A percentile compares a stretch with the other conserved stretches of the same genome.
phyloP scores from a whole-genome alignment of 2,113 vertebrate genomes.

The Lepus timidus region DNA sequence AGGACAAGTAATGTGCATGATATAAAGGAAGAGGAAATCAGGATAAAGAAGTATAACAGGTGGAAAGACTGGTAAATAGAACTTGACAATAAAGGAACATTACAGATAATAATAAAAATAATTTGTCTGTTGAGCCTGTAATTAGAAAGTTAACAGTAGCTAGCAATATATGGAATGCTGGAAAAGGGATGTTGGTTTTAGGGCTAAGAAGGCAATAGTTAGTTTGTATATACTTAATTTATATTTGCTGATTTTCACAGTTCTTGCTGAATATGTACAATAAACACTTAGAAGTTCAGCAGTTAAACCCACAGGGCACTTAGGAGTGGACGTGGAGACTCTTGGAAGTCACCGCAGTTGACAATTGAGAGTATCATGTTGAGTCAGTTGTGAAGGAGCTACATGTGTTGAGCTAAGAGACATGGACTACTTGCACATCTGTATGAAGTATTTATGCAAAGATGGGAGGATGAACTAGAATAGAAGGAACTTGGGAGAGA shows the following conservation, averaged over 20 bases:
- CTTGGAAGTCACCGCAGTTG: background rate
- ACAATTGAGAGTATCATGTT: background rate
- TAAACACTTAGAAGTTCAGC: background rate
- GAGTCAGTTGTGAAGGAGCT: background rate
- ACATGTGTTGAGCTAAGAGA: background rate
- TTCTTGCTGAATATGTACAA: background rate
- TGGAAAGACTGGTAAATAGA: background rate
- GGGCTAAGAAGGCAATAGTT: background rate
- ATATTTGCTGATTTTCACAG: background rate
- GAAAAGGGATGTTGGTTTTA: background rate
- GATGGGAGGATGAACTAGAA: background rate
- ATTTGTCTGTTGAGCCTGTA: background rate
- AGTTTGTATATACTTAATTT: background rate
- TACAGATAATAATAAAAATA: background rate
- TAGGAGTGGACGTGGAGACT: background rate
- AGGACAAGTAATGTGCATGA: background rate
- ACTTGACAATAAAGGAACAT: background rate
- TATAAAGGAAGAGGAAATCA: background rate
- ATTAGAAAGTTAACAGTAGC: background rate
- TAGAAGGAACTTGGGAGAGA: background rate
- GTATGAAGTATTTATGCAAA: background rate
- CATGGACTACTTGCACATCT: background rate
- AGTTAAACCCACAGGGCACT: fast-evolving
- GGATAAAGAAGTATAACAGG: background rate
- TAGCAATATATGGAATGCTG: background rate